Evolutionary conservation across 2,113 vertebrate genomes (phyloP).

Genomic region (Eonycteris spelaea): DNA sequence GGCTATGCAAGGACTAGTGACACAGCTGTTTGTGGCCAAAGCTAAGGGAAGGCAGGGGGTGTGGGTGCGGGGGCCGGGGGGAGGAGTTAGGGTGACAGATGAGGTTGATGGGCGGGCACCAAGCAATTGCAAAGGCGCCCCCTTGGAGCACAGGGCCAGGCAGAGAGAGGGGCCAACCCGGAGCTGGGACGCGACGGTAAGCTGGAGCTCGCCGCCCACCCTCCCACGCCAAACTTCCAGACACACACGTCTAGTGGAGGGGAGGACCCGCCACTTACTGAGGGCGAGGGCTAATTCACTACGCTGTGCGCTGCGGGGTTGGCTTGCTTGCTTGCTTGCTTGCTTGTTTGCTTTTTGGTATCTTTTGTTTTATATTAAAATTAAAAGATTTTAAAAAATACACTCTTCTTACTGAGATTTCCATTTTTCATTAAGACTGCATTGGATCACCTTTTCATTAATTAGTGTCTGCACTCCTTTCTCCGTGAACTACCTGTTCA

Average conservation of each 20-base stretch:
- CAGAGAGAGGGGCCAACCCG: not conserved
- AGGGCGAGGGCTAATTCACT: not conserved
- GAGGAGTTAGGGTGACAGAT: no score
- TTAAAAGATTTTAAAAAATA: not conserved
- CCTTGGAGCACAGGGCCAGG: not conserved
- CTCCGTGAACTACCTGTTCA: not conserved
- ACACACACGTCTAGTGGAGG: not conserved
- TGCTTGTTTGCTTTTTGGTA: not conserved
- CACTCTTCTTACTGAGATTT: not conserved
- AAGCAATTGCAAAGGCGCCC: not conserved
- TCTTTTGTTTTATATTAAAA: not conserved
- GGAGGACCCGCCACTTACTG: not conserved
- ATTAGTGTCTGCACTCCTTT: not conserved
- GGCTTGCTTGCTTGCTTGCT: no score
- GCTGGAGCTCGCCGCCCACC: no score
- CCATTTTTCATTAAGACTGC: not conserved
- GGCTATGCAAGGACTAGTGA: not conserved
- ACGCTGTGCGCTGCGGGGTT: not conserved
- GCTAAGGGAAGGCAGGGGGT: no score
- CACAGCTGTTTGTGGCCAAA: no score
- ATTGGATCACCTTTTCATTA: no score
- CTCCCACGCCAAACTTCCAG: not conserved
- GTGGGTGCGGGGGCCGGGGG: fast-evolving
- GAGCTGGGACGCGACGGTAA: not conserved
- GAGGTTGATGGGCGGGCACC: not conserved